phyloP scores from a whole-genome alignment of 2,888 invertebrate species.

The Hydroisotoma schaefferi region DNA sequence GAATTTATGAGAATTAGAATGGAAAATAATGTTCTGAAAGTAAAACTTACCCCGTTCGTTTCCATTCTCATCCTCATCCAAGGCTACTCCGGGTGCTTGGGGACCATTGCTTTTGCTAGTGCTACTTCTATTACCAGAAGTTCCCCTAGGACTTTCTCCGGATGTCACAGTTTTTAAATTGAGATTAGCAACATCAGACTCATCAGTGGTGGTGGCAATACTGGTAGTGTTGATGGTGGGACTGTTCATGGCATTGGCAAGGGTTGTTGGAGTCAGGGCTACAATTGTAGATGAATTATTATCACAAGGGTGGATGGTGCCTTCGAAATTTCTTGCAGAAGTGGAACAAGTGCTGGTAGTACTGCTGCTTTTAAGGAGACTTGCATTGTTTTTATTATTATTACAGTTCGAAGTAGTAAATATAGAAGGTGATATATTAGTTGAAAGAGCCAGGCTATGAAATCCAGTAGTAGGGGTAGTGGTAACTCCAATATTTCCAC shows the following conservation, averaged over 20 bases:
- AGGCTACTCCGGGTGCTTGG: background rate
- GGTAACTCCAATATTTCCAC: background rate
- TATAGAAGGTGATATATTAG: background rate
- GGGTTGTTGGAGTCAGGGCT: too few species aligned
- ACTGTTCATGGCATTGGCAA: too few species aligned
- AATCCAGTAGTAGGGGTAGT: background rate
- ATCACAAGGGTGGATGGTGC: too few species aligned
- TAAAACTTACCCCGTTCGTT: constrained; percentile 9
- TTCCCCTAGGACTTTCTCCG: background rate
- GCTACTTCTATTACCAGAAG: background rate
- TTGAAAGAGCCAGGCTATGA: background rate
- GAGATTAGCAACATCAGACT: constrained; percentile 8
- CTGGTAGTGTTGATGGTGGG: too few species aligned
- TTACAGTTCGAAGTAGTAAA: background rate
- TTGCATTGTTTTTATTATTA: constrained; percentile 4
- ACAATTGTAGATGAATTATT: too few species aligned
- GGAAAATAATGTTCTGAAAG: too few species aligned
- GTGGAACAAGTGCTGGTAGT: background rate
- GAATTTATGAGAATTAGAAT: too few species aligned
- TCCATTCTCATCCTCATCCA: constrained; percentile 4
- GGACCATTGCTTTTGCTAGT: background rate
- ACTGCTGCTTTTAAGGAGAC: background rate
- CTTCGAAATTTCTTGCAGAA: too few species aligned
- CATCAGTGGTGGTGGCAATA: background rate
- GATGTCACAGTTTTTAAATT: constrained; percentile 9